Base-by-base conservation (phyloP, 2,888 invertebrate species). In the Argyra leucocephala region DNA sequence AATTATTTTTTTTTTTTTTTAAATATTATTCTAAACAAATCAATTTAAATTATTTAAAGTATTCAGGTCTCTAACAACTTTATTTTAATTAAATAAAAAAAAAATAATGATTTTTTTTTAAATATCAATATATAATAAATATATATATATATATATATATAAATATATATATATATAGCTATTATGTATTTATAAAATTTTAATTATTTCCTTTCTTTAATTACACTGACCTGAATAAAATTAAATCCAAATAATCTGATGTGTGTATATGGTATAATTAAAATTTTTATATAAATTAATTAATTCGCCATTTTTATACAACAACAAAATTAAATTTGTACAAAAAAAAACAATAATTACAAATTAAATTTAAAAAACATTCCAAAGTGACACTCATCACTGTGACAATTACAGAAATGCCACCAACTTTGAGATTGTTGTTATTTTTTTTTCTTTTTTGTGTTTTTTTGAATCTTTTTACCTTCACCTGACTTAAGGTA, bases 131-230 rank as follows among this genome's bases (percentile, higher is more conserved):
- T n/a, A n/a, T n/a, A n/a, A n/a, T n/a, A n/a, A n/a, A n/a, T n/a
- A n/a, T n/a, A n/a, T n/a, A n/a, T n/a, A n/a, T n/a, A n/a, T n/a
- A n/a, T n/a, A n/a, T n/a, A n/a, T n/a, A n/a, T n/a, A n/a, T n/a
- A n/a, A n/a, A n/a, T n/a, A n/a, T 6, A 26, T 26, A 26, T 26
- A 6, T 26, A 31, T 31, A 31, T 31, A 4, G 7, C 12, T 31
- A 12, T 31, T 12, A 31, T 31, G 5, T 48, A 48, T 48, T 48
- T 48, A 2, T 3, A 48, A 15, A 48, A 48, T 48, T 48, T 48
- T 48, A 48, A 48, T 48, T 48, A 48, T 48, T 48, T 48, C 48
- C 48, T 48, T 48, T 48, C 48, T 48, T 18, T 48, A 48, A 48
- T 48, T 48, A 18, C 48, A 48, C 48, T 48, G 48, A 48, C 48